Conservation (phyloP, 2,113 vertebrate genomes). For the Pluvialis apricaria region DNA sequence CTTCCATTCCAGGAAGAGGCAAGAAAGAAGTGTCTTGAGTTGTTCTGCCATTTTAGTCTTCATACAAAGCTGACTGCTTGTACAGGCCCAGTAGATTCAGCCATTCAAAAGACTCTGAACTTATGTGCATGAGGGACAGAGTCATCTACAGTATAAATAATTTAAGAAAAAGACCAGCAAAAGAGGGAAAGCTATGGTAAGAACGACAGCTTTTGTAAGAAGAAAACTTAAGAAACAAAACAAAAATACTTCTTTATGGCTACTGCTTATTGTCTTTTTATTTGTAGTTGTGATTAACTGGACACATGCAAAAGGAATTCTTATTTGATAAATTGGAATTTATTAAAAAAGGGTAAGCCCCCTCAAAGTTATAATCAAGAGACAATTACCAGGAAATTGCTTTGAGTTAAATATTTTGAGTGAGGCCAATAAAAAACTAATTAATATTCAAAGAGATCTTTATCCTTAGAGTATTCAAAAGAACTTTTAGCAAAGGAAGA, state of each 20-base stretch:
- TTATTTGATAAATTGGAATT: neutral
- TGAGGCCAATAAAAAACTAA: conserved; percentile 1
- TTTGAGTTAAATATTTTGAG: conserved; percentile 57
- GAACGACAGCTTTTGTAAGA: no score
- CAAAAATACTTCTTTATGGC: neutral
- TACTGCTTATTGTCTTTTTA: neutral
- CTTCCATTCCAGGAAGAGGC: neutral
- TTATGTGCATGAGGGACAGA: neutral
- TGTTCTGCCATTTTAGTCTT: neutral
- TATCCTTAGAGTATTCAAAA: neutral
- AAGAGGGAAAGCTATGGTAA: no score
- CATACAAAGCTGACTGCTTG: neutral
- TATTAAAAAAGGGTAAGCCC: neutral
- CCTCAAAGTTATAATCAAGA: conserved; percentile 23
- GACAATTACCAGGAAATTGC: conserved; percentile 25
- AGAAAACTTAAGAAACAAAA: neutral
- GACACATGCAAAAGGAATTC: neutral
- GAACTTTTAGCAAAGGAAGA: conserved; percentile 17
- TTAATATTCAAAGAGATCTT: conserved; percentile 52
- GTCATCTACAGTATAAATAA: neutral
- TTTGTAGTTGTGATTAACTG: neutral
- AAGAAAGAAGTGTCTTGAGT: neutral
- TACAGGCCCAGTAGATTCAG: neutral
- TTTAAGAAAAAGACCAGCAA: neutral
- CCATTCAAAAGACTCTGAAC: neutral